Evolutionary conservation across 2,888 invertebrate species (phyloP), one percentile per base, ranked within the genome.

Genomic region (Spicauda simplicius): DNA sequence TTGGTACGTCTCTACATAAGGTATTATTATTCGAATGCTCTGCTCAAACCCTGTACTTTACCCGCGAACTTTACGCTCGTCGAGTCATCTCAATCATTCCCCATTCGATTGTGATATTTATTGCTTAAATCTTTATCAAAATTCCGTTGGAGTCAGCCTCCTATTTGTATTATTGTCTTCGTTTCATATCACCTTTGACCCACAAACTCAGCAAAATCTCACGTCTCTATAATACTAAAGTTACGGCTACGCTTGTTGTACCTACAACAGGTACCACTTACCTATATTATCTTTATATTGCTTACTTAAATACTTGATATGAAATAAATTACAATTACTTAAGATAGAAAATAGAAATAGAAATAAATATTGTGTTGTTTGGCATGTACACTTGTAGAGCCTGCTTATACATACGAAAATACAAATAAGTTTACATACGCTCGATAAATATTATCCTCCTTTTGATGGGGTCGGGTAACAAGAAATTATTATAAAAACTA

Each of bases 11-110:
- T 25, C n/a, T n/a, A n/a, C 61, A 30, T 71, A 63, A 64, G 68
- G 72, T 78, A 80, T 82, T 82, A 84, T 87, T 83, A 85, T 80
- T 79, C 74, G 79, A 83, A 84, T 83, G 81, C 84, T 83, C 77
- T 72, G 75, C 76, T 76, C 76, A 72, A 80, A 81, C 78, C 74
- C 75, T 72, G 69, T 74, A 71, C 63, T 73, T 64, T 67, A 63
- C 54, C 64, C 33, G 56, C 68, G 68, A 68, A 71, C 75, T 76
- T 82, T 85, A 84, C 33, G 82, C 82, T 84, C 80, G 74, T 67
- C 69, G 78, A 79, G 80, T 81, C 82, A 79, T 82, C 81, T 60
- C 60, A 66, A 78, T 77, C 70, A 73, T 73, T 61, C 69, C 33
- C 45, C 30, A 54, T 59, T 65, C 53, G 53, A 59, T 65, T 53